phyloP scores from a whole-genome alignment of 2,888 invertebrate genomes.

The Cyaniris semiargus region DNA sequence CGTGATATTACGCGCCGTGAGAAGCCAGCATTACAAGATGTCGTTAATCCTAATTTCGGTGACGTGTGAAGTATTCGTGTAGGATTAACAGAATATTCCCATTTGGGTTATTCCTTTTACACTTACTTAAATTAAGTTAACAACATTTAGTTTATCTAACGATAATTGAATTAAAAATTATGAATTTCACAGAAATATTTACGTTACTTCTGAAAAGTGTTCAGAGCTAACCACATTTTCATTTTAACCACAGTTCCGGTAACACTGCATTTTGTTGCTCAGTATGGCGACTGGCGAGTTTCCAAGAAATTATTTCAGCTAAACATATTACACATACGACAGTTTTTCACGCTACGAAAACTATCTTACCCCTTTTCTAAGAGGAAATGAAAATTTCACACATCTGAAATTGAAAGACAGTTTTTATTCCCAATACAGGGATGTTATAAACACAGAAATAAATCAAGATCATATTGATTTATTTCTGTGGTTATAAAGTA shows the following conservation, averaged over 20 bases:
- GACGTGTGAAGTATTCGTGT: no score
- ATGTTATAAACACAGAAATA: no score
- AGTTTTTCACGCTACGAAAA: neutral
- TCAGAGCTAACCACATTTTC: neutral
- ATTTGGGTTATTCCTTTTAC: no score
- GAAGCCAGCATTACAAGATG: no score
- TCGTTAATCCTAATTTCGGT: no score
- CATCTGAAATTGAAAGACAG: neutral
- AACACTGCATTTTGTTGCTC: neutral
- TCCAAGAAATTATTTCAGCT: slow-evolving; percentile 12
- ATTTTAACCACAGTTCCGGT: neutral
- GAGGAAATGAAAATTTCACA: neutral
- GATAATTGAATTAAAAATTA: neutral
- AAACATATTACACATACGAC: neutral
- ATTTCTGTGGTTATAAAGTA: neutral
- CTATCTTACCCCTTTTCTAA: neutral
- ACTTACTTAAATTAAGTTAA: no score
- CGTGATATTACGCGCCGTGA: no score
- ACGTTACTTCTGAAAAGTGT: neutral
- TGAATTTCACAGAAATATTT: neutral
- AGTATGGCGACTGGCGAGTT: neutral
- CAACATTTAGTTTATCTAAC: no score
- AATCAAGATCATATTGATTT: no score
- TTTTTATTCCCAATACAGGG: neutral
- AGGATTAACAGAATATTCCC: no score